Evolutionary conservation across 2,113 vertebrate genomes (phyloP).

Genomic region (Notothenia rossii): DNA sequence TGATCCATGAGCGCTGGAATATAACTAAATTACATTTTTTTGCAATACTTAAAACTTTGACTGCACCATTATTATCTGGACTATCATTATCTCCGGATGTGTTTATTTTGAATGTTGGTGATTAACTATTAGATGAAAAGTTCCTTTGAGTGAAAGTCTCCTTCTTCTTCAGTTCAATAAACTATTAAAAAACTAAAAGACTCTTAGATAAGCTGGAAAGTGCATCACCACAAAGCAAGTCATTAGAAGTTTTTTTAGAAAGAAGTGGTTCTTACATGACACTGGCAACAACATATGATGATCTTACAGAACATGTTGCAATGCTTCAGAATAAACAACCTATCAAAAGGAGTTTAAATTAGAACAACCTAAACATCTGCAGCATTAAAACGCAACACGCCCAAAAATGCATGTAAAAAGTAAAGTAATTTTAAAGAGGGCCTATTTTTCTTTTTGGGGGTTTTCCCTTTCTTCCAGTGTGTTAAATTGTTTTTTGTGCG

Average conservation of each 20-base stretch:
- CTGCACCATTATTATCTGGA: neutral
- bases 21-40: neutral
- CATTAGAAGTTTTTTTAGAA: neutral
- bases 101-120: no score
- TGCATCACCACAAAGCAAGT: no score
- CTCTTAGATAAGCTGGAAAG: neutral
- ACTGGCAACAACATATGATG: no score
- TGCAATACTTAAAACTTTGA: neutral
- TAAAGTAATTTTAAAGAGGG: no score
- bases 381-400: neutral
- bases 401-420: no score
- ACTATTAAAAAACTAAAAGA: neutral
- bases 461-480: no score
- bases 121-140: no score
- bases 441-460: no score
- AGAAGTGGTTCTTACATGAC: neutral
- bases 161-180: neutral
- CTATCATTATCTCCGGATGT: neutral
- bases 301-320: neutral
- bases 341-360: neutral
- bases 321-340: neutral
- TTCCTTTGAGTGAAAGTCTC: neutral
- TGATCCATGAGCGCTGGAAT: slow-evolving; percentile 46
- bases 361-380: neutral
- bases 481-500: no score